Base-by-base conservation (phyloP, 2,113 vertebrate species). In the Rhinolophus ferrumequinum region DNA sequence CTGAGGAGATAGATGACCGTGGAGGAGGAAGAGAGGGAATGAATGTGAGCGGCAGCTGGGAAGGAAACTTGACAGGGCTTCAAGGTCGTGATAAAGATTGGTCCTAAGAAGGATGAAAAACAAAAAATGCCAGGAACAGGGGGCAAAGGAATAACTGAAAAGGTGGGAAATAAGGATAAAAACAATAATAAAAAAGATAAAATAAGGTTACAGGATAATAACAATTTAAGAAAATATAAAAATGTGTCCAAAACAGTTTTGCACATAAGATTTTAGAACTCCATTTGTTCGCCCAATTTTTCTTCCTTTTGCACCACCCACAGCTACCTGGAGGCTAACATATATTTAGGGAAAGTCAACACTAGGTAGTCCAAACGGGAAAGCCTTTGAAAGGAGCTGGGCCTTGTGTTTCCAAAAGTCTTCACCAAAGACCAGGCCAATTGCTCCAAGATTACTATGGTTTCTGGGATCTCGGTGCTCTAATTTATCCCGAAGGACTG, bases 251-350 rank as follows among this genome's bases (percentile, higher is more conserved):
- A 58, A 62, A 44, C 14, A 54, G 44, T 79, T 72, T 86, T 70
- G 26, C 30, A n/a, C 41, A 35, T 47, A 30, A 79, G n/a, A 35
- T 70, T 60, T 82, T 18, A 35, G 47, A 62, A 35, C 5, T 50
- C 56, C 10, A 15, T 52, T 86, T 70, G 90, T 73, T 26, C 19
- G 0, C 9, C 22, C 24, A 33, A 6, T 54, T 47, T 73, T 44
- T 14, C 38, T n/a, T 58, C 50, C 41, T 33, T 13, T 62, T 30
- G 4, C 8, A 38, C 3, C 1, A 0, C 4, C 16, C 6, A 5
- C 8, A 3, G 16, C 76, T 30, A 33, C 62, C 69, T 62, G 58
- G 70, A 79, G 69, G 54, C 69, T 72, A 35, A 81, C 15, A 33
- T 4, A 2, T 2, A 19, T 44, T 41, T 28, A 69, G 13, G 19